Base-by-base conservation (phyloP, 2,113 vertebrate species). In the Zootoca vivipara region DNA sequence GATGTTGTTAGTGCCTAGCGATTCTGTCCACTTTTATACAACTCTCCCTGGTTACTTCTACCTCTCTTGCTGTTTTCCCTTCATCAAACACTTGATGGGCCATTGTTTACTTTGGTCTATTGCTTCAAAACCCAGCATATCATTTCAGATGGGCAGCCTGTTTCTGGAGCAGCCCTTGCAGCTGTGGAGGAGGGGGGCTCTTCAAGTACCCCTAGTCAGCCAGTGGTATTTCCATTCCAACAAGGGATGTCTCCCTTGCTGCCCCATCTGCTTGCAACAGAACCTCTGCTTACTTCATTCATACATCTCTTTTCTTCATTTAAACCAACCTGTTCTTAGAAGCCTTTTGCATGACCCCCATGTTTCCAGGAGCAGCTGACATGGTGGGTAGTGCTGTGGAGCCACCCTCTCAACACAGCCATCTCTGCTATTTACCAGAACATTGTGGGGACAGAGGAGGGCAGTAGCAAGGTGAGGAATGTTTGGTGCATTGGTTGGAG, bases 11-110 rank as follows among this genome's bases (percentile, higher is more conserved):
- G 84, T 62, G 84, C 73, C 20, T 75, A 38, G 20, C 26, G 16
- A n/a, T 95, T 93, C 75, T 91, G 9, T 93, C 67, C n/a, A 69
- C 85, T 94, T 89, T 42, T 89, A 30, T 56, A 7, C 85, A 78
- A 62, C 86, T 52, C 87, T 3, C 82, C 90, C 80, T 56, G 77
- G 56, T 89, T 92, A 4, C 13, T 24, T 87, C 42, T 81, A 15
- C 74, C 82, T 93, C 88, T 91, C 87, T 52, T 46, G 18, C 28
- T 33, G 38, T 69, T 67, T 83, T 81, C 5, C 62, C 30, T 46
- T 77, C 70, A 88, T 67, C 80, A 52, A 35, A 75, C 38, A 33
- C 87, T 78, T 26, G 7, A 42, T 82, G 7, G 15, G 20, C 28
- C 9, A n/a, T 6, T 78, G 35, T 46, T 78, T 65, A 24, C 84